These are phyloP conservation scores for Linurgus olivaceus DNA, from an alignment of 2,797 vertebrate species.

Conservation along the genomic window DNA sequence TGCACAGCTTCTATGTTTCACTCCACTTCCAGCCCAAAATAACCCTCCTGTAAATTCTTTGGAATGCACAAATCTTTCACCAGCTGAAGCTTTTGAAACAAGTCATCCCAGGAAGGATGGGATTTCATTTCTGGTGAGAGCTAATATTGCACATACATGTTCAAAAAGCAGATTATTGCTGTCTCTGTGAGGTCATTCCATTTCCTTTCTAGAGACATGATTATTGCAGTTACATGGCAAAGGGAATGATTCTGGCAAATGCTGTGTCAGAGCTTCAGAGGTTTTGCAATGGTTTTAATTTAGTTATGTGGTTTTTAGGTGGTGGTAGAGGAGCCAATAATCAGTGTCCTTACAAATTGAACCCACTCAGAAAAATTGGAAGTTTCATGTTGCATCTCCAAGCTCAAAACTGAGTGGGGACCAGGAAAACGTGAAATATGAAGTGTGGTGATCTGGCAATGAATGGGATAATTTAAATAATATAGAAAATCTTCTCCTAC, in stretches of 20 bases:
- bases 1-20: background rate
- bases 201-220: fast-evolving
- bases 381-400: background rate
- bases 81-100: background rate
- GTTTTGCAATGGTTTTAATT: background rate
- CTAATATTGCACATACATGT: fast-evolving
- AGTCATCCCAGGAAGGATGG: background rate
- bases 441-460: background rate
- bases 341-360: background rate
- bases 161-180: background rate
- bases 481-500: background rate
- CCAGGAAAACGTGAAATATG: background rate
- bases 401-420: background rate
- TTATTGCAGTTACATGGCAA: fast-evolving
- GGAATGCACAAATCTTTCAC: background rate
- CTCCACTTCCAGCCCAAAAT: background rate
- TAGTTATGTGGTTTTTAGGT: background rate
- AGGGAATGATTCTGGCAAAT: background rate
- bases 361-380: background rate
- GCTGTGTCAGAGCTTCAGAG: background rate
- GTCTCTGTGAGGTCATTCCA: background rate
- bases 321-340: background rate
- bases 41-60: background rate
- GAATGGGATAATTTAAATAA: background rate
- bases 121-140: background rate